A percentile compares a stretch with the other conserved stretches of the same genome.
phyloP scores from a whole-genome alignment of 2,113 vertebrate species.

The Octodon degus region DNA sequence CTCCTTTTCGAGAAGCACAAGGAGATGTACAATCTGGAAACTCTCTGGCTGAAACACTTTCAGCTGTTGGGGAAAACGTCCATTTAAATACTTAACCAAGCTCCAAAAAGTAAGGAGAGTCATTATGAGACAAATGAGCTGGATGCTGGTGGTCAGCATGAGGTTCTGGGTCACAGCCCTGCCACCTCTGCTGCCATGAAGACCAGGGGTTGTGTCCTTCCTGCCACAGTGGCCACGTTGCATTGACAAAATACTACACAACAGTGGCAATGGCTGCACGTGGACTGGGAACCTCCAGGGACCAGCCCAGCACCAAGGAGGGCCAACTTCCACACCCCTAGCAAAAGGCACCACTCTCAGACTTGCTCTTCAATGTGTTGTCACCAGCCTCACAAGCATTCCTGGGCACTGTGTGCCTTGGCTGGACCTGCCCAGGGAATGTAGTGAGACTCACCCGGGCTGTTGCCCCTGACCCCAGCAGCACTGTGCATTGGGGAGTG shows the following conservation, averaged over 20 bases:
- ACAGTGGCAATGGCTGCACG: no score
- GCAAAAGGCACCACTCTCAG: background rate
- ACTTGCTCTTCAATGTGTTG: background rate
- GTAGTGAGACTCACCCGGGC: background rate
- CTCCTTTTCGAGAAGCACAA: background rate
- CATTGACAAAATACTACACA: background rate
- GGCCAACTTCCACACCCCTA: background rate
- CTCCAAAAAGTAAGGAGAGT: rapidly evolving
- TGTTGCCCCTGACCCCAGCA: background rate
- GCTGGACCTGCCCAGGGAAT: rapidly evolving
- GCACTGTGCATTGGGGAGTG: background rate
- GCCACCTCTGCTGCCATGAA: no score
- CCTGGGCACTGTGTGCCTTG: background rate
- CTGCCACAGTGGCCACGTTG: no score
- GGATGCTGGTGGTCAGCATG: background rate
- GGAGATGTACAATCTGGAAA: background rate
- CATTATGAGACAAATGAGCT: rapidly evolving
- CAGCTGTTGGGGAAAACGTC: background rate
- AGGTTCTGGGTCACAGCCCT: background rate
- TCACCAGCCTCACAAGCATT: no score
- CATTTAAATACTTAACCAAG: background rate
- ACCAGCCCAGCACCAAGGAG: background rate
- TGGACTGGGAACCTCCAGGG: background rate
- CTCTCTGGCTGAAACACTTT: background rate
- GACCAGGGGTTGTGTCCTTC: rapidly evolving